Conservation (phyloP, 2,888 invertebrate species). For the Aporophyla lueneburgensis region DNA sequence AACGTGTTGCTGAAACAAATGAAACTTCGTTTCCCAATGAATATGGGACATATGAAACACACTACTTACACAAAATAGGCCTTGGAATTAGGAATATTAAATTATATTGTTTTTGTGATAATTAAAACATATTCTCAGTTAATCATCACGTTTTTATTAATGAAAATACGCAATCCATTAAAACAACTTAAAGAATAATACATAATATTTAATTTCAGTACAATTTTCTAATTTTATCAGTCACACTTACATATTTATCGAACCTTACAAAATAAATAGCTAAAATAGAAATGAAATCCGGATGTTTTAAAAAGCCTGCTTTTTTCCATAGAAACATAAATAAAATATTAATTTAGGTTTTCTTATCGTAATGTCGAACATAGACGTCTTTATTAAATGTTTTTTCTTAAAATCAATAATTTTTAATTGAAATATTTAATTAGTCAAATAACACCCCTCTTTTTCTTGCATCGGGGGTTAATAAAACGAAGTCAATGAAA, state of each 20-base stretch:
- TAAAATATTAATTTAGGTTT: neutral
- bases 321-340: neutral
- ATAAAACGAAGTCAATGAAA: neutral
- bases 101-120: conserved; percentile 84
- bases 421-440: neutral
- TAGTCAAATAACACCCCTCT: neutral
- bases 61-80: conserved; percentile 71
- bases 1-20: neutral
- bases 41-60: conserved; percentile 1
- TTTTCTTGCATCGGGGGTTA: too few relatives aligned
- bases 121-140: conserved; percentile 79
- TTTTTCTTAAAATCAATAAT: neutral
- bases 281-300: neutral
- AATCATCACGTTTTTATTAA: conserved; percentile 62
- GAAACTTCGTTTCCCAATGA: neutral
- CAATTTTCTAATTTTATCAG: conserved; percentile 31
- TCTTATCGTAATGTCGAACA: neutral
- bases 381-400: neutral
- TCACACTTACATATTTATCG: conserved; percentile 5
- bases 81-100: conserved; percentile 80
- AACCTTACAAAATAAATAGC: neutral
- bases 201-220: neutral
- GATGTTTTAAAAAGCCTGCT: neutral
- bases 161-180: neutral
- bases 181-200: conserved; percentile 15